A percentile compares a stretch with the other conserved stretches of the same genome.
Conservation (phyloP, 2,888 invertebrate species). For the Drosophila testacea region DNA sequence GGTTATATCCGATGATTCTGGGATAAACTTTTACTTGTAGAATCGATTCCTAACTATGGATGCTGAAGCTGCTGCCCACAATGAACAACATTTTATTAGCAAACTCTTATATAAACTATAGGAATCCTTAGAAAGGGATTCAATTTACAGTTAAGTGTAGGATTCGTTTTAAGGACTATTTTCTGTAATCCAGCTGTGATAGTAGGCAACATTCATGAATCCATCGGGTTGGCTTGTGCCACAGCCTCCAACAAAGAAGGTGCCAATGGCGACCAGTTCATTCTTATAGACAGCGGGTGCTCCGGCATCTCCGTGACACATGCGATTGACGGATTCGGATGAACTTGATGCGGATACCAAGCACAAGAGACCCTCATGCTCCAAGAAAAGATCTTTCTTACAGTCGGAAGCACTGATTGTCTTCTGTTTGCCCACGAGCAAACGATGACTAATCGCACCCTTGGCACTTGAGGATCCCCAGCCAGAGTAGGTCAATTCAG, state of each 20-base stretch:
- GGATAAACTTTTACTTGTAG: too few relatives aligned
- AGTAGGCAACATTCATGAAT: conserved; percentile 73
- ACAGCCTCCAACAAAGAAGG: conserved; percentile 78
- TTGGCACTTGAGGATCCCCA: conserved; percentile 72
- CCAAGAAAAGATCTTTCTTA: conserved; percentile 46
- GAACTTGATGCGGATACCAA: conserved; percentile 58
- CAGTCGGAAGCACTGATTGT: conserved; percentile 68
- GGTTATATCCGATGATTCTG: too few relatives aligned
- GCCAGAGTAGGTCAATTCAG: conserved; percentile 71
- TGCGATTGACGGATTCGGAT: conserved; percentile 52
- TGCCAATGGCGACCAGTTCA: conserved; percentile 80
- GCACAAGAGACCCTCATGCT: conserved; percentile 74
- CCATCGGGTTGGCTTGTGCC: conserved; percentile 79
- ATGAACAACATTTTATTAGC: too few relatives aligned
- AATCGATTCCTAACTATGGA: too few relatives aligned
- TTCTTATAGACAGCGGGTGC: conserved; percentile 80
- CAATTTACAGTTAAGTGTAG: too few relatives aligned
- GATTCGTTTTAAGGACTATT: conserved; percentile 18
- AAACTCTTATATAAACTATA: too few relatives aligned
- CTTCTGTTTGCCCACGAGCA: conserved; percentile 72
- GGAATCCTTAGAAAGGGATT: too few relatives aligned
- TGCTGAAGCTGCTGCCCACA: too few relatives aligned
- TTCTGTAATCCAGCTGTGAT: conserved; percentile 68
- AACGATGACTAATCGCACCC: conserved; percentile 60
- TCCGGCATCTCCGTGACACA: conserved; percentile 83